Percentiles rank a stretch among this genome's conserved stretches.
Evolutionary conservation across 1,140 invertebrate species (phyloP).

Genomic region (Hydropsyche tenuis): DNA sequence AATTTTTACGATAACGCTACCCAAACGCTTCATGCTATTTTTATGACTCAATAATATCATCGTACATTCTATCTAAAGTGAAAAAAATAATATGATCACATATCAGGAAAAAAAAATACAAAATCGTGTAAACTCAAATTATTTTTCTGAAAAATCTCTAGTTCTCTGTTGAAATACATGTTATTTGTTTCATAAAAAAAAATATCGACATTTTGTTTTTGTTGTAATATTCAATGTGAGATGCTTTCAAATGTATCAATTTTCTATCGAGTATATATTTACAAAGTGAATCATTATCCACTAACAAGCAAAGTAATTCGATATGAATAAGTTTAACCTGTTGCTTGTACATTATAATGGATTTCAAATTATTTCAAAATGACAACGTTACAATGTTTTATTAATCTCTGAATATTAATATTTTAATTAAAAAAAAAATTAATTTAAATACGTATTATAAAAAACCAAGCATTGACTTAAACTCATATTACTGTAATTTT

Average conservation of each 20-base stretch:
- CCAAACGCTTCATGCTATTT: constrained; percentile 12
- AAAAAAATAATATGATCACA: not conserved
- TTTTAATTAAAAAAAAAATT: too few relatives aligned
- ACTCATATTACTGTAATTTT: too few relatives aligned
- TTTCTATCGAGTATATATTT: not conserved
- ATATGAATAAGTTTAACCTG: not conserved
- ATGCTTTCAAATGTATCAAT: not conserved
- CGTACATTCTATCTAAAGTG: constrained; percentile 13
- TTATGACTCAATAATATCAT: constrained; percentile 21
- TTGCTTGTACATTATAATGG: not conserved
- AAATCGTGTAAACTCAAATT: not conserved
- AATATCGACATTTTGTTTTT: not conserved
- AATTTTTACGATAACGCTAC: constrained; percentile 17
- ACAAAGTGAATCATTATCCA: too few relatives aligned
- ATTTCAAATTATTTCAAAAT: too few relatives aligned
- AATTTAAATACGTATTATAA: too few relatives aligned
- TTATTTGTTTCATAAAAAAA: too few relatives aligned
- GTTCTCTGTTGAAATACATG: too few relatives aligned
- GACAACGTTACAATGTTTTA: not conserved
- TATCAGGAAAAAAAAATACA: too few relatives aligned
- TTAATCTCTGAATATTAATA: too few relatives aligned
- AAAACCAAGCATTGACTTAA: too few relatives aligned
- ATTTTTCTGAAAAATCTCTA: not conserved
- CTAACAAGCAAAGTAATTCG: too few relatives aligned
- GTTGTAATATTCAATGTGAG: not conserved